Conservation (phyloP, 2,888 invertebrate species). For the Peribatodes rhomboidaria region DNA sequence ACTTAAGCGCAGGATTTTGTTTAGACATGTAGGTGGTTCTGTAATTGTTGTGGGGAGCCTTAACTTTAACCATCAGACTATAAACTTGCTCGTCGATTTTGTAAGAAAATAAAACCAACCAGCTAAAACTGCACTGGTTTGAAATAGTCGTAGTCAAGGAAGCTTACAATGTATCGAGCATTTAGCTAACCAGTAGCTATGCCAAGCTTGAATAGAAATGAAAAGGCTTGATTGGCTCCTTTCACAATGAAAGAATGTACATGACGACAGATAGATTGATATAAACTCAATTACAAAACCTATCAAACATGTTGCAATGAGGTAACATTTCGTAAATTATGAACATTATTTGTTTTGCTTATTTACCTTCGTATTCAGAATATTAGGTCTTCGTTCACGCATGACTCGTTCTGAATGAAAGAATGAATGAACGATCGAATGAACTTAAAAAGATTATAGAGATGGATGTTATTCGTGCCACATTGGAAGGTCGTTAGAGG, state of each 20-base stretch:
- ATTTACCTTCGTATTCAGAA: conserved; percentile 47
- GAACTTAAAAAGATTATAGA: conserved; percentile 49
- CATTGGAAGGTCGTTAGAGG: conserved; percentile 48
- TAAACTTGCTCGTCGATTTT: too few species aligned
- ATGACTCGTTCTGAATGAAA: conserved; percentile 42
- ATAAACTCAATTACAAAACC: conserved; percentile 36
- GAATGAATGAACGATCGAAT: conserved; percentile 48
- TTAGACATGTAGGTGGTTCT: too few species aligned
- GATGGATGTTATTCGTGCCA: conserved; percentile 46
- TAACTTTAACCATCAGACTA: too few species aligned
- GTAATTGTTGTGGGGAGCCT: too few species aligned
- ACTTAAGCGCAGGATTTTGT: neutral
- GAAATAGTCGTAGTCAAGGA: neutral
- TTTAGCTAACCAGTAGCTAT: conserved; percentile 13
- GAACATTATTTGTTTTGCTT: conserved; percentile 42
- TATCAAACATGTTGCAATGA: conserved; percentile 32
- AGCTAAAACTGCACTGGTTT: too few species aligned
- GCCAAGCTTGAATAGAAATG: conserved; percentile 19
- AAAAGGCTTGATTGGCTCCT: conserved; percentile 32
- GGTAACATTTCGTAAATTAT: conserved; percentile 41
- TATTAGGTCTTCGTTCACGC: conserved; percentile 44
- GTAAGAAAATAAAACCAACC: too few species aligned
- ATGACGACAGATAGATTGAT: conserved; percentile 35
- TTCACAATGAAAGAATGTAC: conserved; percentile 34
- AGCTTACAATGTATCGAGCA: conserved; percentile 1